Evolutionary conservation across 2,888 invertebrate genomes (phyloP), one percentile per base, ranked within the genome.

Genomic region (Actias luna): DNA sequence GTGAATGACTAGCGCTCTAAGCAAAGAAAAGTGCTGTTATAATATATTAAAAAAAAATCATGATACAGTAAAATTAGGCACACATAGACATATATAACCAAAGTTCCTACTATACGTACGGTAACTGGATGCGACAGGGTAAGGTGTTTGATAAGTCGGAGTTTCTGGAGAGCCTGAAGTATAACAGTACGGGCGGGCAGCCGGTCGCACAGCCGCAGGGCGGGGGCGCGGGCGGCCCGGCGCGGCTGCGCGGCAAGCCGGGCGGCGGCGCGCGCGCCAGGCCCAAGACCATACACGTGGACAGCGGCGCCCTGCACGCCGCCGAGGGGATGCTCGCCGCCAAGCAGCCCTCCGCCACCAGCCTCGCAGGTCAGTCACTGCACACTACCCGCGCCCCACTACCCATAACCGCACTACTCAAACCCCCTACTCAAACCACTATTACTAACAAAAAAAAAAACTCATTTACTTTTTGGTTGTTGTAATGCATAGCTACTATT

Each of bases 221-320:
- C 63, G 79, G 94, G 46, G 85, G 92, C 95, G 84, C 85, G 91
- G 96, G 68, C 57, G 69, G 64, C 4, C 60, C 68, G 52, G 65
- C 76, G 60, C 73, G 81, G 29, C 71, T 84, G 61, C 77, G 87
- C 64, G 73, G 88, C 93, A 69, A 89, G 91, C 95, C 88, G 90
- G 92, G 93, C 60, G 93, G 75, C 62, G 93, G 75, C 63, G 68
- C 94, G 27, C 94, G 97, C 68, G 97, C 97, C 55, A 93, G 98
- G 35, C 98, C 98, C 60, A 98, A 98, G 93, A 98, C 98, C 55
- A 97, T 98, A 68, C 98, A 98, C 83, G 97, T 97, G 67, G 97
- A 97, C 84, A 95, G 96, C 78, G 95, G 96, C 62, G 95, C 95
- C 50, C 94, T 96, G 60, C 96, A 96, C 78, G 94, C 95, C 72